Percentiles rank a stretch among this genome's conserved stretches.
Evolutionary conservation across 2,888 invertebrate species (phyloP).

Genomic region (Hartigia nigra): DNA sequence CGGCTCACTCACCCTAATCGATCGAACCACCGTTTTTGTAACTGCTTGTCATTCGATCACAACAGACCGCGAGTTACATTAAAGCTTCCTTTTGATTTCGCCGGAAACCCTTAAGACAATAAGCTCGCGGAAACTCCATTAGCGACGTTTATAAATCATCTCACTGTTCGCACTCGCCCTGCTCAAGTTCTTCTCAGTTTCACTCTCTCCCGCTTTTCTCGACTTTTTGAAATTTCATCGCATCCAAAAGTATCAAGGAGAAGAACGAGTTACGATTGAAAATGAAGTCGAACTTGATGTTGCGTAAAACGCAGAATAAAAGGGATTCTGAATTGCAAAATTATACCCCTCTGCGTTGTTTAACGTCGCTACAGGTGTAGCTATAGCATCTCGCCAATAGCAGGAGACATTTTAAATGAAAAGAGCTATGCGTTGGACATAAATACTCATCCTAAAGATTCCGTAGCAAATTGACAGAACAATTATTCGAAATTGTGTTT

Average conservation of each 20-base stretch:
- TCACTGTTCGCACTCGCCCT: background rate
- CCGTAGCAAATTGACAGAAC: background rate
- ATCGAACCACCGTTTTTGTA: conserved; percentile 20
- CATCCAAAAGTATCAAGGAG: background rate
- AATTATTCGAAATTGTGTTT: background rate
- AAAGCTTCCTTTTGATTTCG: conserved; percentile 6
- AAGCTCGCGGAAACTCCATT: conserved; percentile 16
- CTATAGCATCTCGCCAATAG: background rate
- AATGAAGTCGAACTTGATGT: background rate
- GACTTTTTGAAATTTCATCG: background rate
- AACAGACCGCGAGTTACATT: conserved; percentile 16
- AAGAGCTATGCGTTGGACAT: background rate
- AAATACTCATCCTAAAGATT: background rate
- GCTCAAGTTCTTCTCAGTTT: background rate
- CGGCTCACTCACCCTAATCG: conserved; percentile 13
- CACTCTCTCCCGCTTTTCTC: background rate
- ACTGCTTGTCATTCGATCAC: conserved; percentile 20
- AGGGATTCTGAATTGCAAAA: background rate
- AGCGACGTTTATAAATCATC: conserved; percentile 24
- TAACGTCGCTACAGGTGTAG: background rate
- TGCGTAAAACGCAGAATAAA: background rate
- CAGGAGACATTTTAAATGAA: background rate
- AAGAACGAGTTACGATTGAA: background rate
- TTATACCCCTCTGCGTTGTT: background rate
- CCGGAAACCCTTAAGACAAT: conserved; percentile 4